Conservation (phyloP, 2,797 vertebrate species). For the Micropoecilia bifurca region DNA sequence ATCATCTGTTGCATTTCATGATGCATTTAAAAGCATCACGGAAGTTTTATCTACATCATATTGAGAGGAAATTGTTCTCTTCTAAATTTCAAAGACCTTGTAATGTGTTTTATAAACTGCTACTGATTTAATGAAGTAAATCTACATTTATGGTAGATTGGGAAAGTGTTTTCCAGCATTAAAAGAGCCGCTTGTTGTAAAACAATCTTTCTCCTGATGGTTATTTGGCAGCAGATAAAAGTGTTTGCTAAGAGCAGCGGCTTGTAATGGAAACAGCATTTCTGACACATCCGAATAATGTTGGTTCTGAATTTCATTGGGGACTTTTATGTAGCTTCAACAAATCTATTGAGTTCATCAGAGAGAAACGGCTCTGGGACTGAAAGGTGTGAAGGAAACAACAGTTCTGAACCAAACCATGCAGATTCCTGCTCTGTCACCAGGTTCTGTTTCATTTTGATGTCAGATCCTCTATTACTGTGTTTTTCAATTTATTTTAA, state of each 20-base stretch:
- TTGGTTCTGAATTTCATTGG: background rate
- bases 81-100: background rate
- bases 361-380: background rate
- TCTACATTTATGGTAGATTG: background rate
- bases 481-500: too few species aligned
- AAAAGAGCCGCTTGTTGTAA: background rate
- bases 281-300: slow-evolving; percentile 1
- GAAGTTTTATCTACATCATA: background rate
- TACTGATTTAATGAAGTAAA: slow-evolving; percentile 2
- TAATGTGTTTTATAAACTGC: background rate
- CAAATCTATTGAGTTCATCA: background rate
- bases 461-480: background rate
- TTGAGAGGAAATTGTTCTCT: background rate
- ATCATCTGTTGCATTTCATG: background rate
- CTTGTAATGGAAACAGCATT: slow-evolving; percentile 10
- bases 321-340: background rate
- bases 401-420: slow-evolving; percentile 2
- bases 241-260: slow-evolving; percentile 8
- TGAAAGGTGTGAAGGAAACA: background rate
- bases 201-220: background rate
- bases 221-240: slow-evolving; percentile 11
- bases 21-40: background rate
- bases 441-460: background rate
- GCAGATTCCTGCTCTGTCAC: background rate
- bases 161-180: slow-evolving; percentile 4